Conservation (phyloP, 2,113 vertebrate species). For the Cyprinus carpio region DNA sequence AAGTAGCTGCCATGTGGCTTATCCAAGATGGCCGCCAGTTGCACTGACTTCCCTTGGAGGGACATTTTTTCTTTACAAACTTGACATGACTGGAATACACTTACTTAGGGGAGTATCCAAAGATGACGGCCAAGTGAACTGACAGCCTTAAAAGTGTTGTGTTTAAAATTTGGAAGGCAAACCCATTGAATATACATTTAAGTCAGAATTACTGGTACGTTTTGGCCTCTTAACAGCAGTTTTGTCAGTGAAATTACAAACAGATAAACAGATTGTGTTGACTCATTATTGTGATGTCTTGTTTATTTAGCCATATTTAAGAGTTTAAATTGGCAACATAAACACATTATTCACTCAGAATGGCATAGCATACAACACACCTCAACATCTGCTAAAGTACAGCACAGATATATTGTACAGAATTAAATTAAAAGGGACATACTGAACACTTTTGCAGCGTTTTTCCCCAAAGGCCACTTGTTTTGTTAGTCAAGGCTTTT, state of each 20-base stretch:
- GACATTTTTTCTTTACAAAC: neutral
- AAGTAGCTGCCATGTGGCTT: neutral
- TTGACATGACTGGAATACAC: neutral
- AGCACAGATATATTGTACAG: neutral
- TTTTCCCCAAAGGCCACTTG: neutral
- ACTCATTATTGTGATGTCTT: constrained; percentile 1
- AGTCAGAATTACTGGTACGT: neutral
- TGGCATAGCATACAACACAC: neutral
- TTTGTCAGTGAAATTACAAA: neutral
- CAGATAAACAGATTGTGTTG: constrained; percentile 8
- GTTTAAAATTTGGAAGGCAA: neutral
- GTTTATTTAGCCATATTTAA: neutral
- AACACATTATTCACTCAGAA: constrained; percentile 9
- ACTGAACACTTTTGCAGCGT: neutral
- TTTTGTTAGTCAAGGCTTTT: neutral
- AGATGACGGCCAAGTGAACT: neutral
- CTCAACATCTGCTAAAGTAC: neutral
- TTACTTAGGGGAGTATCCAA: too few relatives aligned
- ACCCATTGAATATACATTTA: neutral
- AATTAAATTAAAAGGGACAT: neutral
- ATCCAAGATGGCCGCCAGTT: neutral
- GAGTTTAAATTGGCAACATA: neutral
- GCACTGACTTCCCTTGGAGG: neutral
- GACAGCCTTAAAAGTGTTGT: neutral
- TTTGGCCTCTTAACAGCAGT: neutral